A percentile compares a stretch with the other conserved stretches of the same genome.
Evolutionary conservation across 2,113 vertebrate genomes (phyloP).

Genomic region (Eira barbara): DNA sequence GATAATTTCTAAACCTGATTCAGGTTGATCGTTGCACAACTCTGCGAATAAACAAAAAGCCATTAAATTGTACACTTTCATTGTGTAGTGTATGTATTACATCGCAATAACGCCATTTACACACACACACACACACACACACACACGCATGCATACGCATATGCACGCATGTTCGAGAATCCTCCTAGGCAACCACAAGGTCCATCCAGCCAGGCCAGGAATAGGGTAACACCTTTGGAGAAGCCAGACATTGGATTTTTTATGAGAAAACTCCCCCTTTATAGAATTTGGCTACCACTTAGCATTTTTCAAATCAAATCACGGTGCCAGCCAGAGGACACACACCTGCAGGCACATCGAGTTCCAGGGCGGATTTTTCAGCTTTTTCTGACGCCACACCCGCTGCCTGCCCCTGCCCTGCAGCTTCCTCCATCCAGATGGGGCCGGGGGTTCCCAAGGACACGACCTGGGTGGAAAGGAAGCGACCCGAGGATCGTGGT

Average conservation of each 20-base stretch:
- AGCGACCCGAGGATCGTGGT: not conserved
- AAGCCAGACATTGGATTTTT: not conserved
- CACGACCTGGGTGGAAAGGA: fast-evolving
- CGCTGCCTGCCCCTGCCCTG: not conserved
- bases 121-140: not conserved
- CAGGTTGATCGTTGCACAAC: not conserved
- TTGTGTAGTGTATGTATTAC: not conserved
- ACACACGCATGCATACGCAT: no score
- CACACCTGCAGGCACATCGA: fast-evolving
- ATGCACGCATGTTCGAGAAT: fast-evolving
- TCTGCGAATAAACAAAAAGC: not conserved
- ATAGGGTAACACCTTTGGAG: not conserved
- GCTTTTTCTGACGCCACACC: not conserved
- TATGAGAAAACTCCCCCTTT: not conserved
- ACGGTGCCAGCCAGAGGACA: not conserved
- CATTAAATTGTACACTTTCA: not conserved
- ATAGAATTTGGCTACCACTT: no score
- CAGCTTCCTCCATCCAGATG: not conserved
- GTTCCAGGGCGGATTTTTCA: fast-evolving
- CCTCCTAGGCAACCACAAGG: not conserved
- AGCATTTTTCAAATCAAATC: not conserved
- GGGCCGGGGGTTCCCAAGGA: not conserved
- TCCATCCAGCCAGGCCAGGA: not conserved
- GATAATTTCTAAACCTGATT: not conserved
- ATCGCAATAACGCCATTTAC: not conserved